Conservation (phyloP, 2,797 vertebrate species). For the Emys orbicularis region DNA sequence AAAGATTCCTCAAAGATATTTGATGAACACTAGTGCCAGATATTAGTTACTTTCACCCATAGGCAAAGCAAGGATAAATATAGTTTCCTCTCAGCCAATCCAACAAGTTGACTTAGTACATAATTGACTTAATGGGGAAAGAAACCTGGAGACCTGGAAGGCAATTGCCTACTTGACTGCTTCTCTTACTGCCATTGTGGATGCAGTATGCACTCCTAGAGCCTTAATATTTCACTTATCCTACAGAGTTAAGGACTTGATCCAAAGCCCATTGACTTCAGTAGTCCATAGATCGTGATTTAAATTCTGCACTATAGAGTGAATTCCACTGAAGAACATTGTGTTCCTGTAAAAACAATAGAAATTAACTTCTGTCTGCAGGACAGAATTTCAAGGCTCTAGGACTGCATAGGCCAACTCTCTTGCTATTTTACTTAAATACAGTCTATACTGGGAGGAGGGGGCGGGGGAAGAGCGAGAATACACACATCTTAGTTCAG, state of each 20-base stretch:
- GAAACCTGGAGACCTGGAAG: neutral
- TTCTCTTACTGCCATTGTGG: neutral
- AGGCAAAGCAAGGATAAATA: neutral
- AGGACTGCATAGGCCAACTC: neutral
- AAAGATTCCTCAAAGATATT: constrained; percentile 2
- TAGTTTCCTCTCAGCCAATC: neutral
- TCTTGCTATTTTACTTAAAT: neutral
- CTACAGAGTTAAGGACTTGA: neutral
- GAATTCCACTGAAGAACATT: neutral
- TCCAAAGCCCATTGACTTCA: neutral
- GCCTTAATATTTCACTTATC: neutral
- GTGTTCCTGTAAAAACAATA: neutral
- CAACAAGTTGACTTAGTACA: neutral
- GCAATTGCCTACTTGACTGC: neutral
- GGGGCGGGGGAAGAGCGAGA: neutral
- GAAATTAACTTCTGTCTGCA: neutral
- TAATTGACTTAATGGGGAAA: neutral
- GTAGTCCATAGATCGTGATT: neutral
- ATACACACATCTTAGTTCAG: neutral
- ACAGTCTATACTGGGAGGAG: neutral
- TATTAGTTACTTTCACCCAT: neutral
- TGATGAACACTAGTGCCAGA: neutral
- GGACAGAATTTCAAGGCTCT: neutral
- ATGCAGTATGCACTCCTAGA: neutral
- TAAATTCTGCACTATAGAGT: neutral